phyloP scores from a whole-genome alignment of 2,888 invertebrate genomes.

The Trachelus iudaicus region DNA sequence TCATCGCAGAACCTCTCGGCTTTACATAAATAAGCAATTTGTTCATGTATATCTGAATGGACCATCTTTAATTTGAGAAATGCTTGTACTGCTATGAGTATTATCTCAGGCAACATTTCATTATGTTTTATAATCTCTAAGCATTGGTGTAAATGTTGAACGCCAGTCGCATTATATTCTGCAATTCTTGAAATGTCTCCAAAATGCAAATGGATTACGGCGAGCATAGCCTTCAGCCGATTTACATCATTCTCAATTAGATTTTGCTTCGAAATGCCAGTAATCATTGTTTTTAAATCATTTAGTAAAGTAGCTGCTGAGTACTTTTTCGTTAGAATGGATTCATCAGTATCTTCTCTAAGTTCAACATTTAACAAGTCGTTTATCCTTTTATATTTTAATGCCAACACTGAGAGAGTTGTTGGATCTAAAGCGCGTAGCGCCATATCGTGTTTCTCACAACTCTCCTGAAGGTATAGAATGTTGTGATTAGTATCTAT shows the following conservation, averaged over 20 bases:
- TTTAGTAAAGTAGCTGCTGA: not conserved
- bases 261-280: slow-evolving; percentile 21
- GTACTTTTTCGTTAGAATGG: not conserved
- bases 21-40: not conserved
- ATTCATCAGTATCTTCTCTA: not conserved
- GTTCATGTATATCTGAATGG: not conserved
- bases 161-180: not conserved
- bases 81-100: not conserved
- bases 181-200: not conserved
- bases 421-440: not conserved
- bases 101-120: not conserved
- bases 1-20: not conserved
- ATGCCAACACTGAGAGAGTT: not conserved
- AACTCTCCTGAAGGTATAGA: not conserved
- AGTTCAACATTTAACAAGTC: not conserved
- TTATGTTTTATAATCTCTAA: not conserved
- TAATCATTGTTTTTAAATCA: not conserved
- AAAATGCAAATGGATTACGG: slow-evolving; percentile 3
- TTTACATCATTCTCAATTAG: not conserved
- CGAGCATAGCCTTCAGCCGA: not conserved
- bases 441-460: not conserved
- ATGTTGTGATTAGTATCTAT: not conserved
- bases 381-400: not conserved
- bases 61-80: not conserved
- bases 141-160: not conserved